Percentiles rank a stretch among this genome's conserved stretches.
phyloP scores from a whole-genome alignment of 2,113 vertebrate species.

The Thamnaconus septentrionalis region DNA sequence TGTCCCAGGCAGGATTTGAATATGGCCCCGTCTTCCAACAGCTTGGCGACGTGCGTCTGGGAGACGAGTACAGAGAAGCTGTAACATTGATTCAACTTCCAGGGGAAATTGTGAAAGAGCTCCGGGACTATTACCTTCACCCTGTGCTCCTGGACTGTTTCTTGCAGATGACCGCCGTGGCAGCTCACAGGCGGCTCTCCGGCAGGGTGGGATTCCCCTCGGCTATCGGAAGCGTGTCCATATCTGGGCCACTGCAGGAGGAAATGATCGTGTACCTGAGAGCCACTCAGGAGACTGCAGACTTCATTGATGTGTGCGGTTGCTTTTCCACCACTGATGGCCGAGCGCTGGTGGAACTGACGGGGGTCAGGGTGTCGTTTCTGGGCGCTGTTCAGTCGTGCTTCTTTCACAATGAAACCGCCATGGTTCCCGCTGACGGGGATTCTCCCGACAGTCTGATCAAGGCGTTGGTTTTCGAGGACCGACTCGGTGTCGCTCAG shows the following conservation, averaged over 20 bases:
- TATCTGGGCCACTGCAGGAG: slow-evolving; percentile 74
- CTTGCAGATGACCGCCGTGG: slow-evolving; percentile 79
- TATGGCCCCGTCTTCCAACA: slow-evolving; percentile 79
- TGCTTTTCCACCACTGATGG: slow-evolving; percentile 80
- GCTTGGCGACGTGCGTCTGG: slow-evolving; percentile 75
- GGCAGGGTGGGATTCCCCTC: slow-evolving; percentile 78
- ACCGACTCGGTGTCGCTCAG: slow-evolving; percentile 76
- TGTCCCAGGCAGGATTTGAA: slow-evolving; percentile 79
- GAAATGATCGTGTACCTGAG: slow-evolving; percentile 84
- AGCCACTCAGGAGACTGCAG: slow-evolving; percentile 65
- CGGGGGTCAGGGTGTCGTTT: slow-evolving; percentile 73
- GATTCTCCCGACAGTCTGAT: slow-evolving; percentile 40
- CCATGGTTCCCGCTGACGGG: slow-evolving; percentile 25
- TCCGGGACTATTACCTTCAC: slow-evolving; percentile 81
- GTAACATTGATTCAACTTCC: slow-evolving; percentile 76
- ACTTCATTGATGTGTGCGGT: slow-evolving; percentile 82
- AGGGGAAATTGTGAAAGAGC: slow-evolving; percentile 59
- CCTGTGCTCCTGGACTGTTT: slow-evolving; percentile 85
- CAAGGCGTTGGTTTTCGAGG: slow-evolving; percentile 82
- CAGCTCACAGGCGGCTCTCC: slow-evolving; percentile 48
- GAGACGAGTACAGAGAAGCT: slow-evolving; percentile 81
- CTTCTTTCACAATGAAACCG: slow-evolving; percentile 80
- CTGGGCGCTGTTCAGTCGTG: slow-evolving; percentile 68
- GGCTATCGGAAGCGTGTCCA: slow-evolving; percentile 75
- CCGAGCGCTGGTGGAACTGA: slow-evolving; percentile 79